Base-by-base conservation (phyloP, 1,140 invertebrate genomes). In the Cyphomyrmex costatus region DNA sequence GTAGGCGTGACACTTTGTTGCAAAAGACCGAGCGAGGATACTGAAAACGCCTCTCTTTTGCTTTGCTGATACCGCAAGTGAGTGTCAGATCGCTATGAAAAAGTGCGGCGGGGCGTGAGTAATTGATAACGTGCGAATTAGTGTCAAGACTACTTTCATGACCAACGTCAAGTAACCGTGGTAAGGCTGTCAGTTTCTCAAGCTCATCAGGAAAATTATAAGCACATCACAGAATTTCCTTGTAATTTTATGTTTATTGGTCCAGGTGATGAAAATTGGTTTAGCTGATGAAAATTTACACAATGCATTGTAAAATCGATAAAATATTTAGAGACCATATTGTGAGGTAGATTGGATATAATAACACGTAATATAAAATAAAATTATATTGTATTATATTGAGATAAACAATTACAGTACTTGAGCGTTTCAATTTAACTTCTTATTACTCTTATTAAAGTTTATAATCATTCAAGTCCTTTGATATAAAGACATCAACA, bases 1-100 rank as follows among this genome's bases (percentile, higher is more conserved):
- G 84, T 90, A 90, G 91, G 92, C 92, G 92, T 90, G 86, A 88
- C 92, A 92, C 91, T 93, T 84, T 85, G 78, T 68, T 70, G 56
- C 2, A 53, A 56, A 71, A 61, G 66, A 65, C 85, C 71, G 61
- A 86, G 36, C 74, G 82, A 61, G 63, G 66, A 46, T 14, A 78
- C 27, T 30, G 46, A 7, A n/a, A 5, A n/a, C 12, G 36, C 33
- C 42, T 27, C 61, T 49, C 66, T 24, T 63, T 56, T 58, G 21
- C 21, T 77, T 33, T 14, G 27, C 27, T 60, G 56, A 16, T 30
- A 73, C 0, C 36, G 21, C 30, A n/a, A 77, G 16, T 51, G 12
- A 63, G 53, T 27, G 74, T 27, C 14, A 61, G n/a, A 33, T 49
- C 56, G 53, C 16, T 51, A 66, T 30, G n/a, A 76, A 63, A 77